These are phyloP conservation scores for Opisthocomus hoazin DNA, from an alignment of 2,113 vertebrate species.

Conservation along the genomic window DNA sequence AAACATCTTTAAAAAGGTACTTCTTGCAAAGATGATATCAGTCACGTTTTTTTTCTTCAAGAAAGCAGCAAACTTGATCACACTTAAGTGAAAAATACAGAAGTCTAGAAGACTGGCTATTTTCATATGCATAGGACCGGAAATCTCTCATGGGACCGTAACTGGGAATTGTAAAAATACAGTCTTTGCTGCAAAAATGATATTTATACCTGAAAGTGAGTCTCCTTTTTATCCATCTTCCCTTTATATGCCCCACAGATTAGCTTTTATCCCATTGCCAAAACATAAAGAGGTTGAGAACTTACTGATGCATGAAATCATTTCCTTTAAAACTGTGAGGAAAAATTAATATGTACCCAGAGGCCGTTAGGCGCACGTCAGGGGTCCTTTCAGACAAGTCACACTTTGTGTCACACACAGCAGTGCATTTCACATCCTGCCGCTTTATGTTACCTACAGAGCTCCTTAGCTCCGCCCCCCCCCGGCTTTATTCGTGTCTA, in stretches of 20 bases:
- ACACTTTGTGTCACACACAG: fast-evolving
- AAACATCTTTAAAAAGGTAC: not conserved
- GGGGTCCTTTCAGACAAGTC: not conserved
- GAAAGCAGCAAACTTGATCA: not conserved
- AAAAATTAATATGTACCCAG: fast-evolving
- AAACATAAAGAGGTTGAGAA: not conserved
- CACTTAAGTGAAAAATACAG: not conserved
- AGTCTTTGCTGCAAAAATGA: not conserved
- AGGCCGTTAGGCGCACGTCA: fast-evolving
- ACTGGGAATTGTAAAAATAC: not conserved
- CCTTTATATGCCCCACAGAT: too few relatives aligned
- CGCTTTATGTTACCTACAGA: fast-evolving
- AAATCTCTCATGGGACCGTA: not conserved
- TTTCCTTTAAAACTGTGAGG: not conserved
- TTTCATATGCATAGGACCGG: not conserved
- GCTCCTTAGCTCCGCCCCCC: not conserved
- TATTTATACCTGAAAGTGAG: not conserved
- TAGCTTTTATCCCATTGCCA: not conserved
- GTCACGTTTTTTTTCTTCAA: not conserved
- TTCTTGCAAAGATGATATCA: not conserved
- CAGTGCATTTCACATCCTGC: fast-evolving
- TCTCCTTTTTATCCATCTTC: not conserved
- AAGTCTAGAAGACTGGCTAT: not conserved
- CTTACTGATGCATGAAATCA: not conserved
- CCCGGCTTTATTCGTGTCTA: not conserved